These are phyloP conservation scores for Osedax frankpressi DNA, from an alignment of 2,888 invertebrate species.

Conservation along the genomic window DNA sequence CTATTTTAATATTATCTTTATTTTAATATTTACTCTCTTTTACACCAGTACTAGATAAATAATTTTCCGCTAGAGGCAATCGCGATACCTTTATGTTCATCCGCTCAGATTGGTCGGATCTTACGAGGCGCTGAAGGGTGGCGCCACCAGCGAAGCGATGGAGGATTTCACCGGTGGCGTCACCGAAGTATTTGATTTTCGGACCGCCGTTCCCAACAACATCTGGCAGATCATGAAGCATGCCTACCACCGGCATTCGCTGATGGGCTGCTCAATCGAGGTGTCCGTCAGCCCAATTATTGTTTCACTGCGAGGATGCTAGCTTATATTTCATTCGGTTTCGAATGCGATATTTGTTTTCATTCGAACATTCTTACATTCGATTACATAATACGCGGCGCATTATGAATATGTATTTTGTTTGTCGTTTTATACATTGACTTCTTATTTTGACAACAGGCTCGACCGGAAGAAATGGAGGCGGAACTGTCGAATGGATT, in stretches of 20 bases:
- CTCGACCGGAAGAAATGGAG: conserved; percentile 60
- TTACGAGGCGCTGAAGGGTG: conserved; percentile 90
- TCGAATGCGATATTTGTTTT: no score
- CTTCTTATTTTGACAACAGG: conserved; percentile 53
- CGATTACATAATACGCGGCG: no score
- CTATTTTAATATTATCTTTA: not conserved
- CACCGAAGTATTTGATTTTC: conserved; percentile 39
- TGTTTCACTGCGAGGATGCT: no score
- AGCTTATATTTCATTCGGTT: no score
- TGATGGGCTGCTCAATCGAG: conserved; percentile 90
- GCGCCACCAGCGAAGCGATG: conserved; percentile 94
- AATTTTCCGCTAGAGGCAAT: not conserved
- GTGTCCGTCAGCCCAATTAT: no score
- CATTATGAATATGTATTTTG: no score
- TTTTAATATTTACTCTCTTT: not conserved
- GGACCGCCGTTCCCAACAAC: conserved; percentile 31
- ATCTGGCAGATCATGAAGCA: conserved; percentile 53
- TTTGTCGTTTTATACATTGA: no score
- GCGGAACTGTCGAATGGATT: conserved; percentile 55
- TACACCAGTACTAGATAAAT: not conserved
- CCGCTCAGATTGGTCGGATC: conserved; percentile 71
- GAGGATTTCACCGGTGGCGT: conserved; percentile 75
- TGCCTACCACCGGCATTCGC: conserved; percentile 73
- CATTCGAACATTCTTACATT: no score
- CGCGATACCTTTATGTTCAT: conserved; percentile 8